phyloP scores from a whole-genome alignment of 2,888 invertebrate genomes.

The Drosophila rellima region DNA sequence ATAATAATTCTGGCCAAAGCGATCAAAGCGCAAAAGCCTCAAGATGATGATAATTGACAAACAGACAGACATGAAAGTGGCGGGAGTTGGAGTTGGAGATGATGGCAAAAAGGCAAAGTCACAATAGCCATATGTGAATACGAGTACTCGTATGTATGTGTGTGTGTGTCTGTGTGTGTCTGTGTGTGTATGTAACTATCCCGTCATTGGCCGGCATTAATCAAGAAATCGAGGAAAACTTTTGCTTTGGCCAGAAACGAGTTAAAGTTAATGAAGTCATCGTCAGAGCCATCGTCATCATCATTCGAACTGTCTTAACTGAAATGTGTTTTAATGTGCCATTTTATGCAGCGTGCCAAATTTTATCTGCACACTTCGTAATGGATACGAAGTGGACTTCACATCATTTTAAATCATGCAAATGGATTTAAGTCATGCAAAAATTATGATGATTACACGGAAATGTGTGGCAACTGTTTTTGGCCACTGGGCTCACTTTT shows the following conservation, averaged over 20 bases:
- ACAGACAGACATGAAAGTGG: conserved; percentile 21
- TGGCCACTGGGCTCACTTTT: conserved; percentile 63
- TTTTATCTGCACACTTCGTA: conserved; percentile 42
- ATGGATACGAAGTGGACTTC: conserved; percentile 47
- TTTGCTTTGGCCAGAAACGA: conserved; percentile 43
- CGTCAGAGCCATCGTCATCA: conserved; percentile 26
- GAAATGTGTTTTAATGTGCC: conserved; percentile 76
- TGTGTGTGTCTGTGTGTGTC: not conserved
- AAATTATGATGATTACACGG: conserved; percentile 79
- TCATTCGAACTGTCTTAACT: conserved; percentile 64
- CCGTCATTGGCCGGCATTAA: conserved; percentile 61
- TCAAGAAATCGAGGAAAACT: conserved; percentile 64
- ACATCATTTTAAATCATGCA: conserved; percentile 54
- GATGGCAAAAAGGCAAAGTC: not conserved
- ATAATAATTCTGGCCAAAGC: conserved; percentile 75
- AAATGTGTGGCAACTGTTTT: conserved; percentile 74
- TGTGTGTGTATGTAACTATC: conserved; percentile 34
- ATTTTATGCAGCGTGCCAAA: conserved; percentile 64
- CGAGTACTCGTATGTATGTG: not conserved
- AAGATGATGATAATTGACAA: conserved; percentile 65
- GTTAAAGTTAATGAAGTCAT: conserved; percentile 67
- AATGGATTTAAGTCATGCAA: conserved; percentile 31
- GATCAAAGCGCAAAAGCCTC: conserved; percentile 46
- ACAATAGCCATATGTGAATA: conserved; percentile 14
- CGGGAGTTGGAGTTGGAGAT: not conserved